These are phyloP conservation scores for Gastrophryne carolinensis DNA, from an alignment of 2,797 vertebrate species.

Conservation along the genomic window DNA sequence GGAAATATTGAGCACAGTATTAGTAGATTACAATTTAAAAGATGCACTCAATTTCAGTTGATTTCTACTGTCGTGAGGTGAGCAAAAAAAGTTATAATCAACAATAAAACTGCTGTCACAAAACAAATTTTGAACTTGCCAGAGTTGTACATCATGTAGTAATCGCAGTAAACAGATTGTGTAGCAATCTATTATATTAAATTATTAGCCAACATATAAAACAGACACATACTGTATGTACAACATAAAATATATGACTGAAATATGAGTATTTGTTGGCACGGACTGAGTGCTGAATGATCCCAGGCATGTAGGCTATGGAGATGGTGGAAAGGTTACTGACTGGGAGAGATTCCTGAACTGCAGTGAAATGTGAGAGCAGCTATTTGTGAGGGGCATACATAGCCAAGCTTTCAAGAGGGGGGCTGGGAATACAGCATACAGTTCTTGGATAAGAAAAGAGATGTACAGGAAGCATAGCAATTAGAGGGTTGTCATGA, in stretches of 20 bases:
- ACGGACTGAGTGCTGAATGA: conserved; percentile 19
- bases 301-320: conserved; percentile 39
- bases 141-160: too few species aligned
- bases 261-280: conserved; percentile 16
- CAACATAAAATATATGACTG: neutral
- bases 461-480: neutral
- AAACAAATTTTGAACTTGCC: too few species aligned
- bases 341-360: conserved; percentile 49
- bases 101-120: too few species aligned
- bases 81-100: too few species aligned
- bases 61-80: too few species aligned
- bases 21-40: too few species aligned
- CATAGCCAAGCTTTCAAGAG: conserved; percentile 5
- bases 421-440: conserved; percentile 22
- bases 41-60: too few species aligned
- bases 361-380: conserved; percentile 49
- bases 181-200: too few species aligned
- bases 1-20: too few species aligned
- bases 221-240: neutral
- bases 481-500: neutral
- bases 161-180: too few species aligned
- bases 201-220: neutral
- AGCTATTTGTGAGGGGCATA: conserved; percentile 46
- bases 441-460: neutral
- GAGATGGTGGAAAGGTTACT: conserved; percentile 47